Base-by-base conservation (phyloP, 2,797 vertebrate genomes). In the Oryzias dopingdopingensis region DNA sequence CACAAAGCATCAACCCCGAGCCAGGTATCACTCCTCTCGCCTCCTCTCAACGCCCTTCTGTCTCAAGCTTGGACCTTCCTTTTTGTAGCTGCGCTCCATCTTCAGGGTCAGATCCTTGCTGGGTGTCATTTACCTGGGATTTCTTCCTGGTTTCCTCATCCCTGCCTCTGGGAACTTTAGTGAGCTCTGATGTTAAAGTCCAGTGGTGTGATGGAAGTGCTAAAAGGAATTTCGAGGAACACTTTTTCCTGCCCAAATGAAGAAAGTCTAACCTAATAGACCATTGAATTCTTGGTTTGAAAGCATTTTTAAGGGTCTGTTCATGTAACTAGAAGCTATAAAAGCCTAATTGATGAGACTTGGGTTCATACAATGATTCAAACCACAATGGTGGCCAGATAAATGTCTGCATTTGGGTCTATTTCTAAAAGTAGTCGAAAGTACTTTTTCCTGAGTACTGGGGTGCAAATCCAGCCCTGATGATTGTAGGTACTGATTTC, bases 1-100 rank as follows among this genome's bases (percentile, higher is more conserved):
- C 79, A 51, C 86, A 81, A 63, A 86, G 65, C 81, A 81, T 86
- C 81, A 82, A 62, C 46, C 71, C 82, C 59, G 88, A 89, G 49
- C 70, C 87, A 89, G 88, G 86, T 89, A 88, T 70, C 61, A 24
- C 57, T 24, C 16, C 17, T 22, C 44, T 12, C 17, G 49, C 10
- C 15, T 17, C 18, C 7, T 42, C 29, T 62, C 15, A 65, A 20
- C 22, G 2, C 42, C 16, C 49, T 58, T 67, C 29, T 52, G 45
- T 43, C 52, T 7, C 55, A 60, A 78, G 44, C 46, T 18, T 56
- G 42, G 42, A 48, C 42, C 45, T 61, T 52, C 32, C 42, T 61
- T 70, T 45, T 67, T 29, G 49, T 22, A 22, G 45, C 42, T 74
- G 43, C 49, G 1, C 60, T 56, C 29, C 56, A 47, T 60, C 40